Conservation (phyloP, 2,113 vertebrate species). For the Canis aureus region DNA sequence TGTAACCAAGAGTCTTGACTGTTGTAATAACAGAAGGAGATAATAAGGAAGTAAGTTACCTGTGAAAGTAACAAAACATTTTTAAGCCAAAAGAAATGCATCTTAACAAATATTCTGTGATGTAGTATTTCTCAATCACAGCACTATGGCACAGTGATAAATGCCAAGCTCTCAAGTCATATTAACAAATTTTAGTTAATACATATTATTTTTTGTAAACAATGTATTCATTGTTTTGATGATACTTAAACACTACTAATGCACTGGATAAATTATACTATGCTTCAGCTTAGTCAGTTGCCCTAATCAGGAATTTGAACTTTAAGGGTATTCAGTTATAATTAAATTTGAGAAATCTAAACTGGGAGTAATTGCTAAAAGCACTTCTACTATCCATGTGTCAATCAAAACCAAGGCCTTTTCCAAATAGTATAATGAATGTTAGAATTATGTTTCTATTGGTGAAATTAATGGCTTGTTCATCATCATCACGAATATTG, state of each 20-base stretch:
- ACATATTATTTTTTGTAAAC: neutral
- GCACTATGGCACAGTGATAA: neutral
- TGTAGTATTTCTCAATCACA: neutral
- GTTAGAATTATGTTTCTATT: conserved; percentile 23
- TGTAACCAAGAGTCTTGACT: neutral
- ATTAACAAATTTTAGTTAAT: conserved; percentile 7
- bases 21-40: neutral
- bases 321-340: neutral
- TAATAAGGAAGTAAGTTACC: neutral
- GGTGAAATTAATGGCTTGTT: conserved; percentile 53
- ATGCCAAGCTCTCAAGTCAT: neutral
- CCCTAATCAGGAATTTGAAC: conserved; percentile 4
- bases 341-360: conserved; percentile 31
- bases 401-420: neutral
- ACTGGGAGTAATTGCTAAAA: neutral
- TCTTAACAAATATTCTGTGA: neutral
- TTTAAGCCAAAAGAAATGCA: neutral
- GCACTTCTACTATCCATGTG: neutral
- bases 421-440: conserved; percentile 21
- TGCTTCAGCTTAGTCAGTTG: neutral
- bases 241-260: neutral
- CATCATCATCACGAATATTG: conserved; percentile 33
- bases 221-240: neutral
- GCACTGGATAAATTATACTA: neutral
- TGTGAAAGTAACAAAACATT: neutral